Evolutionary conservation across 2,113 vertebrate species (phyloP).

Genomic region (Theropithecus gelada): DNA sequence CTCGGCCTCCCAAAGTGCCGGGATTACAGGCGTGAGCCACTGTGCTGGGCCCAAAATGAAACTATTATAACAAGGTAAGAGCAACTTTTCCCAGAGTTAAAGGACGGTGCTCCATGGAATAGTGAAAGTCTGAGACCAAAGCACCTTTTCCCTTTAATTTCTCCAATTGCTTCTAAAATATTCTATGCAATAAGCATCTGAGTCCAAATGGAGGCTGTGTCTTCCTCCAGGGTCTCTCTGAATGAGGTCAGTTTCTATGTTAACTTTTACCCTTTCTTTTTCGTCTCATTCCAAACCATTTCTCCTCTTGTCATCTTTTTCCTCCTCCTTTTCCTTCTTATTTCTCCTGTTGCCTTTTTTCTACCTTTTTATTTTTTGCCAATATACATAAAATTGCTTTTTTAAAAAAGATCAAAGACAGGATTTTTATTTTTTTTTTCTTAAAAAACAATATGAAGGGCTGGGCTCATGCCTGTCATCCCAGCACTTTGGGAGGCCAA

Average conservation of each 20-base stretch:
- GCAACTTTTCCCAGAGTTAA: rapidly evolving
- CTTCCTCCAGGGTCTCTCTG: background rate
- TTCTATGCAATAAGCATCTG: background rate
- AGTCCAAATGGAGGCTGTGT: background rate
- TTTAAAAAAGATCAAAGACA: background rate
- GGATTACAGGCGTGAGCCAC: too few relatives aligned
- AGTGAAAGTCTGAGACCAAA: background rate
- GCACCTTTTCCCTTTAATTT: background rate
- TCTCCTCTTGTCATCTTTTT: background rate
- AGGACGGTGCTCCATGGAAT: rapidly evolving
- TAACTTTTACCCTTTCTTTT: background rate
- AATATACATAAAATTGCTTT: background rate
- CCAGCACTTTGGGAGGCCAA: too few relatives aligned
- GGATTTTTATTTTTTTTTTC: background rate
- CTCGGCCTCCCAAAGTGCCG: too few relatives aligned
- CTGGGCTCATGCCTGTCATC: too few relatives aligned
- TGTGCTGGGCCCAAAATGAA: too few relatives aligned
- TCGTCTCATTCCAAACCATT: background rate
- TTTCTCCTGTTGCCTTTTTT: background rate
- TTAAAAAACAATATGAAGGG: background rate
- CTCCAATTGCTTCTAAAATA: background rate
- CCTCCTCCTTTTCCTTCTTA: background rate
- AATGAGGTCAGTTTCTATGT: background rate
- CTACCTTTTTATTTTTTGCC: background rate
- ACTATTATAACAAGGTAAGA: background rate